Evolutionary conservation across 1,140 invertebrate species (phyloP).

Genomic region (Penaeus chinensis): DNA sequence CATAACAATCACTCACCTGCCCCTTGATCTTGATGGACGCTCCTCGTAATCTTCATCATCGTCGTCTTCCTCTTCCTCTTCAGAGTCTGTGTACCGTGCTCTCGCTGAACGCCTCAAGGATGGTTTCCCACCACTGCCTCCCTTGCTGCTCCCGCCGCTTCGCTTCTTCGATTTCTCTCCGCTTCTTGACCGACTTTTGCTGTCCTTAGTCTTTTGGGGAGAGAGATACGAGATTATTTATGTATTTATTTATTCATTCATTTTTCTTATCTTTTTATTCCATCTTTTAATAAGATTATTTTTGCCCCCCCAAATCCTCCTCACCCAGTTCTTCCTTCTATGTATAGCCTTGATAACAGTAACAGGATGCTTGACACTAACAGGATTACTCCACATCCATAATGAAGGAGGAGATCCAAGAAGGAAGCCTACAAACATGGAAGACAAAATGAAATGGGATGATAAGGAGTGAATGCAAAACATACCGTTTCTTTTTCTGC

Average conservation of each 20-base stretch:
- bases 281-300: no score
- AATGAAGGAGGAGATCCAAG: no score
- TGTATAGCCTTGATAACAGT: no score
- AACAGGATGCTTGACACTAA: no score
- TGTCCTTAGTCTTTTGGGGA: neutral
- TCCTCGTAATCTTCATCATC: constrained; percentile 9
- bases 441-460: no score
- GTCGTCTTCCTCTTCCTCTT: constrained; percentile 15
- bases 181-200: neutral
- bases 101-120: constrained; percentile 33
- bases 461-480: neutral
- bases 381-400: no score
- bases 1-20: no score
- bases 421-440: no score
- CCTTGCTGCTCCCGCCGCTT: neutral
- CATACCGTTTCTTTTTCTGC: constrained; percentile 19
- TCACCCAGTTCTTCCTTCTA: no score
- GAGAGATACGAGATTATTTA: neutral
- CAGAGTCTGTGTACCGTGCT: constrained; percentile 30
- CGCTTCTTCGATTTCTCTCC: neutral
- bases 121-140: neutral
- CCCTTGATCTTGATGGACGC: neutral
- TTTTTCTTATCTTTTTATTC: no score
- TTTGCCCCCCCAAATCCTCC: no score
- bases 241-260: no score